Conservation (phyloP, 2,888 invertebrate genomes). For the Salticus scenicus region DNA sequence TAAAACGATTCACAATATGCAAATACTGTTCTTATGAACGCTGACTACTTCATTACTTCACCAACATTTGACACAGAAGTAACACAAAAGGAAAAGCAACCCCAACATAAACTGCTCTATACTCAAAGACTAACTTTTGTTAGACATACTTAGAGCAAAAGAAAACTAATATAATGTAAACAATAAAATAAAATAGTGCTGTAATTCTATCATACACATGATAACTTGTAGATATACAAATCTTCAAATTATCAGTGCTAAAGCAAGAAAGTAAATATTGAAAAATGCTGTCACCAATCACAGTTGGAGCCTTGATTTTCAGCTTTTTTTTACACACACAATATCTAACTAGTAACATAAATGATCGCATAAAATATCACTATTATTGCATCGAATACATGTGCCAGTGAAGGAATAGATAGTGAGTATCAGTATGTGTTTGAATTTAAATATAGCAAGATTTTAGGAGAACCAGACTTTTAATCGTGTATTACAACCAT, state of each 20-base stretch:
- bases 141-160: conserved; percentile 18
- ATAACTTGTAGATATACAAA: conserved; percentile 24
- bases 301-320: conserved; percentile 44
- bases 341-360: neutral
- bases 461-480: neutral
- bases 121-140: conserved; percentile 14
- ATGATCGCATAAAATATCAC: neutral
- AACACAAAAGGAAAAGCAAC: no score
- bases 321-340: neutral
- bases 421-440: no score
- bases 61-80: no score
- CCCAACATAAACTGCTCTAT: neutral
- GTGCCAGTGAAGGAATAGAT: neutral
- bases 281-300: conserved; percentile 7
- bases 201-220: neutral
- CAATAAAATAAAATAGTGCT: neutral
- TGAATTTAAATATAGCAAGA: neutral
- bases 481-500: neutral
- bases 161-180: neutral
- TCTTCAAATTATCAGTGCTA: conserved; percentile 37
- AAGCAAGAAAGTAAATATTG: neutral
- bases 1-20: no score
- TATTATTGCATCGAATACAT: neutral
- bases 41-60: no score
- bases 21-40: no score